Evolutionary conservation across 2,888 invertebrate genomes (phyloP).

Genomic region (Melangyna quadrimaculata): DNA sequence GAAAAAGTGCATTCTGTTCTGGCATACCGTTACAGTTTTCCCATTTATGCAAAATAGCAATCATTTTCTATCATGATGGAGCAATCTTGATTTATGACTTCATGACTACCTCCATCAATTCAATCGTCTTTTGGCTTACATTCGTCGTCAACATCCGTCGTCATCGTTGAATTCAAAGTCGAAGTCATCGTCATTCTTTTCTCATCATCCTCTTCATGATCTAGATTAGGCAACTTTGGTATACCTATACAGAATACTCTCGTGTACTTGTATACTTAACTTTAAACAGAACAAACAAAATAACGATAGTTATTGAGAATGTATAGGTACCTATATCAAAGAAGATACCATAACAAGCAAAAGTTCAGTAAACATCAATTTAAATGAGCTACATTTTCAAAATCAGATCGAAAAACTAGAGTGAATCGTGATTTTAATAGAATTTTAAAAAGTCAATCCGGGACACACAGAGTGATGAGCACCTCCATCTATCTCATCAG

Average conservation of each 20-base stretch:
- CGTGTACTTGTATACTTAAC: conserved; percentile 16
- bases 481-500: background rate
- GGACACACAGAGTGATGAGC: background rate
- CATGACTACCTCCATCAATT: conserved; percentile 72
- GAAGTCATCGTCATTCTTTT: conserved; percentile 21
- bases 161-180: conserved; percentile 14
- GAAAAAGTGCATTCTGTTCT: conserved; percentile 39
- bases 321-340: background rate
- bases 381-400: conserved; percentile 66
- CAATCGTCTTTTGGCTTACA: conserved; percentile 61
- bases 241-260: background rate
- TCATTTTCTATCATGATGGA: conserved; percentile 71
- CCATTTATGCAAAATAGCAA: conserved; percentile 72
- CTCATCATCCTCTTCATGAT: conserved; percentile 57
- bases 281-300: background rate
- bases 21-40: conserved; percentile 66
- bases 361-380: conserved; percentile 68
- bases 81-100: conserved; percentile 72
- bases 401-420: conserved; percentile 70
- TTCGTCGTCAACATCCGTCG: conserved; percentile 49
- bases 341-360: conserved; percentile 35
- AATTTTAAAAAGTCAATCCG: conserved; percentile 46
- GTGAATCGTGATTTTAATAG: conserved; percentile 68
- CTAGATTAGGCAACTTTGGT: conserved; percentile 59
- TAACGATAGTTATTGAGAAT: background rate